phyloP scores from a whole-genome alignment of 2,888 invertebrate species.

The Andrena flavipes region DNA sequence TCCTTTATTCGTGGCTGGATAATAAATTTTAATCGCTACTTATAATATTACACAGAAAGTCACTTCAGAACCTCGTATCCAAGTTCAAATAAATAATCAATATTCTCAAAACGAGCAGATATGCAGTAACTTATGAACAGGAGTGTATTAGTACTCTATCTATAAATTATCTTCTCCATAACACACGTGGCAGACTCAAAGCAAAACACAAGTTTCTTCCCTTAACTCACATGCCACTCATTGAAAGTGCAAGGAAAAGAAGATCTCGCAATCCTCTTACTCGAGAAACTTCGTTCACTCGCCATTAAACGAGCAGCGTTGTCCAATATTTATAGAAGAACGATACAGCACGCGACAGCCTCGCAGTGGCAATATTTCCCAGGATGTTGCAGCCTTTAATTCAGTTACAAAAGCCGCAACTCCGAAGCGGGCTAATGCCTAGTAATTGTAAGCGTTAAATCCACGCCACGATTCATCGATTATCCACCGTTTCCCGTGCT shows the following conservation, averaged over 20 bases:
- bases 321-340: background rate
- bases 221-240: background rate
- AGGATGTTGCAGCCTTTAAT: background rate
- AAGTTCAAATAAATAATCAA: too few relatives aligned
- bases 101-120: too few relatives aligned
- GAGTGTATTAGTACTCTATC: background rate
- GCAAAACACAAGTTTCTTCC: background rate
- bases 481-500: background rate
- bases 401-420: background rate
- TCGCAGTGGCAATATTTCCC: background rate
- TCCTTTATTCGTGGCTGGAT: too few relatives aligned
- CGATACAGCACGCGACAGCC: background rate
- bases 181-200: background rate
- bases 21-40: too few relatives aligned
- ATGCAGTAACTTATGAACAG: background rate
- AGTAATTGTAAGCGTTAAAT: slow-evolving; percentile 32
- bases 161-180: background rate
- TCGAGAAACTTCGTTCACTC: background rate
- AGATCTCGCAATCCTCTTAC: background rate
- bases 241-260: background rate
- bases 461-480: slow-evolving; percentile 21
- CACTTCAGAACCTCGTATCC: too few relatives aligned
- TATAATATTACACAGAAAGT: too few relatives aligned
- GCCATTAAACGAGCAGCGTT: background rate
- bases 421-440: slow-evolving; percentile 3